These are phyloP conservation scores for Clepsis dumicolana DNA, from an alignment of 2,888 invertebrate genomes.

Conservation along the genomic window DNA sequence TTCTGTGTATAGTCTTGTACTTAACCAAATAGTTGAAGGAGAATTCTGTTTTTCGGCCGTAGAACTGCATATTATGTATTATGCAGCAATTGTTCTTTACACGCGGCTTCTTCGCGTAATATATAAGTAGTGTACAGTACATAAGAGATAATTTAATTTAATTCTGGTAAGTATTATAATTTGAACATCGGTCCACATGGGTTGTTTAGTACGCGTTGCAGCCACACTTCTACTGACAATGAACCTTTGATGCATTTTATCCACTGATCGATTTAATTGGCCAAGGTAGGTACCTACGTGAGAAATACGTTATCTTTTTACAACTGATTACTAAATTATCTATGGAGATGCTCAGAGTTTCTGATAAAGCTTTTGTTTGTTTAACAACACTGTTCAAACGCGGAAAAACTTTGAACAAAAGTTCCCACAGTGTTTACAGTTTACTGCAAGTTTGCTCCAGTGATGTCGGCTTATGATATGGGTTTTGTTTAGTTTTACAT, in stretches of 20 bases:
- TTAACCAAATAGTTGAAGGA: not conserved
- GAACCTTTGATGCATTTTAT: not conserved
- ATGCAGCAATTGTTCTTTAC: no score
- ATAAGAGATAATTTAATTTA: no score
- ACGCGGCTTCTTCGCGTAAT: no score
- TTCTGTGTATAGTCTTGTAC: no score
- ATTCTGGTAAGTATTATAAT: no score
- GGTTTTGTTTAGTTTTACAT: not conserved
- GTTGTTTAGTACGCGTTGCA: no score
- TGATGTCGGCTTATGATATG: not conserved
- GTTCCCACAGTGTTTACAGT: not conserved
- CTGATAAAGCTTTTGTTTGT: slow-evolving; percentile 28
- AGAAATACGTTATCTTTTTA: slow-evolving; percentile 8
- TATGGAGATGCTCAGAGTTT: slow-evolving; percentile 2
- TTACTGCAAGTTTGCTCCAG: not conserved
- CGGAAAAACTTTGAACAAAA: not conserved
- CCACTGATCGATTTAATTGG: not conserved
- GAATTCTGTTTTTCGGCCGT: no score
- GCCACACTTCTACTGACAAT: no score
- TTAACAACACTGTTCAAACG: slow-evolving; percentile 19
- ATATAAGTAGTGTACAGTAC: no score
- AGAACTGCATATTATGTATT: no score
- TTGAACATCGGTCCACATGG: no score
- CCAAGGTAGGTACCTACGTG: not conserved
- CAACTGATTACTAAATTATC: slow-evolving; percentile 13